These are phyloP conservation scores for Geotrupes spiniger DNA, from an alignment of 2,888 invertebrate genomes.

Conservation along the genomic window DNA sequence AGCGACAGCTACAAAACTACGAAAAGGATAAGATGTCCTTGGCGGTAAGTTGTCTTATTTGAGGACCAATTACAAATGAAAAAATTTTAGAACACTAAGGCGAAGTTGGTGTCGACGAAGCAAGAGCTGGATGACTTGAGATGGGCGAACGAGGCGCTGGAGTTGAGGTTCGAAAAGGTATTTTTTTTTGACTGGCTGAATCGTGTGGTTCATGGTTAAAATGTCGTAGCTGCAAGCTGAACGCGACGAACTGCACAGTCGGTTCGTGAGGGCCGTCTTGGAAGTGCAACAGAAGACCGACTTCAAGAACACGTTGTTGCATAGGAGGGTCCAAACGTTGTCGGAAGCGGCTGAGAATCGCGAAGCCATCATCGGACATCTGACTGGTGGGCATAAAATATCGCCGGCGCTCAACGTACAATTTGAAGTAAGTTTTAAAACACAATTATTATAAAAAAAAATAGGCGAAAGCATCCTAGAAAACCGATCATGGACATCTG, in stretches of 20 bases:
- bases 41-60: slow-evolving; percentile 50
- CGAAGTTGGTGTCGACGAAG: slow-evolving; percentile 47
- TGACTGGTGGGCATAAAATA: slow-evolving; percentile 52
- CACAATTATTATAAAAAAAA: not conserved
- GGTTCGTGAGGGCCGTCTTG: slow-evolving; percentile 78
- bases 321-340: slow-evolving; percentile 68
- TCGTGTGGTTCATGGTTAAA: slow-evolving; percentile 6
- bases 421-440: slow-evolving; percentile 56
- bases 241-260: slow-evolving; percentile 72
- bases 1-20: slow-evolving; percentile 77
- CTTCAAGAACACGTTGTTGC: slow-evolving; percentile 76
- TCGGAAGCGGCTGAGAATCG: slow-evolving; percentile 66
- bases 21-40: slow-evolving; percentile 80
- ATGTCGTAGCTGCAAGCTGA: slow-evolving; percentile 58
- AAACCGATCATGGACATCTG: too few relatives aligned
- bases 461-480: too few relatives aligned
- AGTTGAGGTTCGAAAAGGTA: slow-evolving; percentile 73
- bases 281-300: slow-evolving; percentile 87
- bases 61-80: not conserved
- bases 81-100: slow-evolving; percentile 57
- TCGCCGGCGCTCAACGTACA: slow-evolving; percentile 53
- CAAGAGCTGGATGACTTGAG: slow-evolving; percentile 61
- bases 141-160: slow-evolving; percentile 67
- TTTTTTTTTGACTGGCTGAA: too few relatives aligned
- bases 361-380: slow-evolving; percentile 66